Conservation (phyloP, 2,113 vertebrate genomes). For the Gallinago jamesoni region DNA sequence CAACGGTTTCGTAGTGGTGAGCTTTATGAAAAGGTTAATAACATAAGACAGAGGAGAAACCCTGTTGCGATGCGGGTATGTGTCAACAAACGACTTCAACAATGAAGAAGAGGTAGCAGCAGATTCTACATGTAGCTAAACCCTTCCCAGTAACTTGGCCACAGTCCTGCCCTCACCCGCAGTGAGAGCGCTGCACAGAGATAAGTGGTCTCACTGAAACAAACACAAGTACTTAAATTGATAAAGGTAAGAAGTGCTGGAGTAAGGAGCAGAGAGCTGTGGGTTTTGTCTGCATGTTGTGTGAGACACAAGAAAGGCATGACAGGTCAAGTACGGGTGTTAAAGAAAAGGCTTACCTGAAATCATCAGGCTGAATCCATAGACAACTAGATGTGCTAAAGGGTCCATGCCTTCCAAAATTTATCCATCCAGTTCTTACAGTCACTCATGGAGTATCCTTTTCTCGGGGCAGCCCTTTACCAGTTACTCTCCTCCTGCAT, state of each 20-base stretch:
- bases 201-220: background rate
- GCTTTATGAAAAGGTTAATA: background rate
- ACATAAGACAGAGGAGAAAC: background rate
- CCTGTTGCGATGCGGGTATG: background rate
- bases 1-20: background rate
- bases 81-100: background rate
- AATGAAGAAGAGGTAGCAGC: background rate
- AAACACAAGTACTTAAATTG: background rate
- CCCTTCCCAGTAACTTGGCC: background rate
- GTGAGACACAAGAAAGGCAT: background rate
- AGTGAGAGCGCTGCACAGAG: background rate
- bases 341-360: slow-evolving; percentile 75
- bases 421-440: slow-evolving; percentile 79
- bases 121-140: background rate
- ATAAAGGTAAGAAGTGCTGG: background rate
- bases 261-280: background rate
- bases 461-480: slow-evolving; percentile 17
- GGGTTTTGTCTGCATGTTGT: accelerated
- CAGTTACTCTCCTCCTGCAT: slow-evolving; percentile 44
- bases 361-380: slow-evolving; percentile 73
- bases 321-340: background rate
- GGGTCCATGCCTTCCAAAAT: slow-evolving; percentile 78
- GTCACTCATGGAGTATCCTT: slow-evolving; percentile 68
- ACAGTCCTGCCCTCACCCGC: accelerated
- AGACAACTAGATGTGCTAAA: slow-evolving; percentile 74